Evolutionary conservation across 2,888 invertebrate species (phyloP).

Genomic region (Pheosia gnoma): DNA sequence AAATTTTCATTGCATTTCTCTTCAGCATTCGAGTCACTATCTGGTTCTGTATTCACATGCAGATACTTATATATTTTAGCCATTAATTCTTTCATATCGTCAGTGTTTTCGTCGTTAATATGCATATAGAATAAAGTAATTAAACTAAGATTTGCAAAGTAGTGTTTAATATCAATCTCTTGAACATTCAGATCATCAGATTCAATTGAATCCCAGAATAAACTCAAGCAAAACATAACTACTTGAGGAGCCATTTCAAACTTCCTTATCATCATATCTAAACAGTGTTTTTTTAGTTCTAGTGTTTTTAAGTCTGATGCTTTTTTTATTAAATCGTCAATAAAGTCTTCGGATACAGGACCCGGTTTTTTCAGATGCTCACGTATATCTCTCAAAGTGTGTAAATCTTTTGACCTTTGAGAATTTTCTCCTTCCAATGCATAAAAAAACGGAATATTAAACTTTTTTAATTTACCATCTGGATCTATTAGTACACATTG

Average conservation of each 20-base stretch:
- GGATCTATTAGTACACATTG: conserved; percentile 93
- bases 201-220: conserved; percentile 73
- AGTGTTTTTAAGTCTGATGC: conserved; percentile 87
- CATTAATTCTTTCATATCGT: conserved; percentile 61
- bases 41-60: conserved; percentile 41
- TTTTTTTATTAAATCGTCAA: conserved; percentile 81
- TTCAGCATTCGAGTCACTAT: conserved; percentile 20
- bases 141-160: conserved; percentile 64
- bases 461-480: conserved; percentile 91
- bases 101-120: conserved; percentile 60
- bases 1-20: conserved; percentile 23
- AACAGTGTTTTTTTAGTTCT: conserved; percentile 88
- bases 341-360: conserved; percentile 74
- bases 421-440: conserved; percentile 95
- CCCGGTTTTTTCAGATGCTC: conserved; percentile 85
- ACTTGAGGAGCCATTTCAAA: conserved; percentile 86
- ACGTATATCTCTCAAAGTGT: conserved; percentile 91
- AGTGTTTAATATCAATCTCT: conserved; percentile 55
- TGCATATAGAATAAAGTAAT: conserved; percentile 66
- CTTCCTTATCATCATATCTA: conserved; percentile 88
- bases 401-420: conserved; percentile 93
- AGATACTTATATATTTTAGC: conserved; percentile 51
- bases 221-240: conserved; percentile 76
- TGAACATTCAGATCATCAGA: conserved; percentile 45
- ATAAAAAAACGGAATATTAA: conserved; percentile 95